Base-by-base conservation (phyloP, 2,888 invertebrate genomes). In the Synanthedon andrenaeformis region DNA sequence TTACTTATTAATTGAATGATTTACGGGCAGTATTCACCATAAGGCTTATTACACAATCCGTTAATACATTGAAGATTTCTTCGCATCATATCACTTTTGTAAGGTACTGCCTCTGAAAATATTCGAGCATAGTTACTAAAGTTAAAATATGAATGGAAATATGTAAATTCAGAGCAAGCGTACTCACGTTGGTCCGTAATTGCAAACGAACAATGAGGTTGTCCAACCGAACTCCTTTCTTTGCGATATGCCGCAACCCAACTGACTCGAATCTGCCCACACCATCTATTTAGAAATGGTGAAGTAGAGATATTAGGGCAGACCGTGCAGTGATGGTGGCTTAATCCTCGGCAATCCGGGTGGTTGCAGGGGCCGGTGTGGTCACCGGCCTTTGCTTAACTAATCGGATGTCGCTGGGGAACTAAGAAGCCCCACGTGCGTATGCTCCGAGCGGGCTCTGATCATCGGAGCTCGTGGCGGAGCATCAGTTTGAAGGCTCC, bases 111-210 rank as follows among this genome's bases (percentile, higher is more conserved):
- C 59, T 14, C 59, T 59, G 59, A 51, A 57, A 59, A 19, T 23
- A 17, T 12, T 49, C 4, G 23, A 51, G 49, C 28, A 48, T 50
- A 45, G 35, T 12, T 42, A 42, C 5, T 17, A 49, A 54, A 51
- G 28, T 23, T 11, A 41, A 48, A 54, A 54, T 54, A 41, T 51
- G 45, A 51, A 54, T 51, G 13, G 48, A 51, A 11, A 19, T 19
- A 35, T 35, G 45, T 14, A 45, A 45, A 45, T 45, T 45, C 14
- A 14, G n/a, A 45, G 45, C 45, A 13, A 45, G n/a, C 13, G 45
- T 45, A 69, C 64, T 68, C 58, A 68, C 67, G 60, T 56, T 41
- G 65, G 65, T 41, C 63, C 66, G 57, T 66, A 67, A 59, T 65
- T 56, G 55, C 66, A 65, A 28, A 69, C 68, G 57, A 65, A 67